Base-by-base conservation (phyloP, 2,888 invertebrate species). In the Nomada fabriciana region DNA sequence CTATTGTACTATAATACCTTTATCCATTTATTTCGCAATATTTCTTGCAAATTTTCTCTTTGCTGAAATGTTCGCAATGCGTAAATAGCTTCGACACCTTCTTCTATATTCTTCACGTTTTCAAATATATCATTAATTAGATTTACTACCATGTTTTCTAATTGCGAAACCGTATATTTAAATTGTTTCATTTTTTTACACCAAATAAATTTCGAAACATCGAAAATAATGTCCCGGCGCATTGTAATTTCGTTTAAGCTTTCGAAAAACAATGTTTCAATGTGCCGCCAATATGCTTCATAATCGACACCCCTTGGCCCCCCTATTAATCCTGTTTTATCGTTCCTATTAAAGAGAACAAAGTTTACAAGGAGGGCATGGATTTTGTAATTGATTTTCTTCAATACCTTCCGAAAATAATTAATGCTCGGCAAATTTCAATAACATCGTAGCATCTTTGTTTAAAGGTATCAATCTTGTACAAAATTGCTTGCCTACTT, bases 71-170 rank as follows among this genome's bases (percentile, higher is more conserved):
- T 88, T 70, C 86, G 83, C 18, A 93, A 82, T 20, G 94, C 93
- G 83, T 95, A 95, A 23, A 96, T 90, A 3, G 95, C 92, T 80
- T 95, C 95, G 20, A 95, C 93, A 13, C 95, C 95, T 83, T 95
- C 94, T 77, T 95, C 95, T 2, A 95, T 94, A 29, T 94, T 95
- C 1, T 91, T 92, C 9, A 95, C 94, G 5, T 94, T 94, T 68
- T 94, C 94, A 90, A 96, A 95, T 1, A 95, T 94, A 10, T 94
- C 92, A 13, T 94, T 91, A 20, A 96, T 94, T 20, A 95, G 92
- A 91, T 95, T 95, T 86, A 94, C 94, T 85, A 95, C 93, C 93
- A 95, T 95, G 76, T 95, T 94, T 43, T 96, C 95, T 73, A 96
- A 89, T 80, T 95, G 94, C 78, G 94, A 93, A 20, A 95, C 92